phyloP scores from a whole-genome alignment of 2,113 vertebrate genomes.

The Archilochus colubris region DNA sequence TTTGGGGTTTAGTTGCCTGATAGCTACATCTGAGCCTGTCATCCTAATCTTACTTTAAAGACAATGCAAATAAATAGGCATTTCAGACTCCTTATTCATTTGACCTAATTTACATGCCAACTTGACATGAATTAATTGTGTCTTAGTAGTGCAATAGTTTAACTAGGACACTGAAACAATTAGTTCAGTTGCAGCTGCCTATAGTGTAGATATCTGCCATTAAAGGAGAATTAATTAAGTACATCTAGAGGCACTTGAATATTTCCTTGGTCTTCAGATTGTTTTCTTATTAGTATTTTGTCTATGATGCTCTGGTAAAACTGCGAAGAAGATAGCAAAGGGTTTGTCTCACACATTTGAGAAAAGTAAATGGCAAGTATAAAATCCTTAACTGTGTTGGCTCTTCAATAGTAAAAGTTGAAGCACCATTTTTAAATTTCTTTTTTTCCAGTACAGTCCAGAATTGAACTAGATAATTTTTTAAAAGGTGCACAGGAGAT shows the following conservation, averaged over 20 bases:
- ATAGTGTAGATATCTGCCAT: neutral
- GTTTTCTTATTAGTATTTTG: neutral
- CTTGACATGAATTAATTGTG: conserved; percentile 5
- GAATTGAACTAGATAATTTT: neutral
- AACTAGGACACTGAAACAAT: conserved; percentile 7
- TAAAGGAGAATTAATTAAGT: neutral
- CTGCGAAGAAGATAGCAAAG: neutral
- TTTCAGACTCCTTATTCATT: conserved; percentile 2
- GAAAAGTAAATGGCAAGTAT: neutral
- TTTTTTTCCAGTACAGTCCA: neutral
- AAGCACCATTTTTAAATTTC: neutral
- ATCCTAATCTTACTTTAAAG: neutral
- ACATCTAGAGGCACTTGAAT: neutral
- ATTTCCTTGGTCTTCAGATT: neutral
- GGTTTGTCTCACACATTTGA: neutral
- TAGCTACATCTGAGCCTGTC: neutral
- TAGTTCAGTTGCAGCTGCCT: neutral
- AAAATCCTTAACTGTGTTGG: neutral
- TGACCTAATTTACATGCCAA: conserved; percentile 12
- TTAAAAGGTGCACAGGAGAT: neutral
- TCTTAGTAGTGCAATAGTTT: neutral
- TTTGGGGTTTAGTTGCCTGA: neutral
- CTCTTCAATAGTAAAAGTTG: neutral
- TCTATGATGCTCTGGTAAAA: neutral
- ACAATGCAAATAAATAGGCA: neutral